Percentiles rank a stretch among this genome's conserved stretches.
Conservation (phyloP, 2,797 vertebrate species). For the Fistularia commersonii region DNA sequence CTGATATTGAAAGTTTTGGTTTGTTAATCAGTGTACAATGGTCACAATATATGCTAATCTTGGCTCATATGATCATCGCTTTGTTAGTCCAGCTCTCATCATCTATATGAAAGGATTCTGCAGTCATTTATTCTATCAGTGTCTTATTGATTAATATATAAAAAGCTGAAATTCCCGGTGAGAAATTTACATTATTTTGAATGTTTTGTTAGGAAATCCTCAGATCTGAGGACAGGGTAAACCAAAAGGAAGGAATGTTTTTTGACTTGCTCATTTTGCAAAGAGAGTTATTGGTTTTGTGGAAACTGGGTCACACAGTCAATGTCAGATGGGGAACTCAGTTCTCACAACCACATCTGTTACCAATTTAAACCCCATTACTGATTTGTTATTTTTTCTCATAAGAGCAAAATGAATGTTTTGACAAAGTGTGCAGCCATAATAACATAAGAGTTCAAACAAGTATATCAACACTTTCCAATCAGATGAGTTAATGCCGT, state of each 20-base stretch:
- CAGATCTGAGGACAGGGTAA: neutral
- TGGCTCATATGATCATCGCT: no score
- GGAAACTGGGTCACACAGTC: constrained; percentile 1
- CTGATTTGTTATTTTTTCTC: constrained; percentile 2
- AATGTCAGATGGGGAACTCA: no score
- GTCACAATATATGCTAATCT: no score
- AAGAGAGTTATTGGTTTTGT: neutral
- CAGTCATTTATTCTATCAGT: constrained; percentile 5
- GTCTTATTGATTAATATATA: constrained; percentile 7
- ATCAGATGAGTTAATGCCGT: no score
- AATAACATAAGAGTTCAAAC: no score
- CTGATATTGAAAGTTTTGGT: no score
- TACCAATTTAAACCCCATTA: neutral
- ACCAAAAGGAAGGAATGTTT: neutral
- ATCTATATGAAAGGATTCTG: constrained; percentile 2
- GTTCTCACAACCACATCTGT: neutral
- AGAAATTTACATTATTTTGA: no score
- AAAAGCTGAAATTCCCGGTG: neutral
- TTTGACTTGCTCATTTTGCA: neutral
- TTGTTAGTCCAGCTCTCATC: no score
- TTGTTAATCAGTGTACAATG: no score
- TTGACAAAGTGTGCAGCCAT: no score
- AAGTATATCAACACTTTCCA: no score
- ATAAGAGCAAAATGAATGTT: no score
- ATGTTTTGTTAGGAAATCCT: neutral